Conservation (phyloP, 2,888 invertebrate species). For the Tigriopus californicus region DNA sequence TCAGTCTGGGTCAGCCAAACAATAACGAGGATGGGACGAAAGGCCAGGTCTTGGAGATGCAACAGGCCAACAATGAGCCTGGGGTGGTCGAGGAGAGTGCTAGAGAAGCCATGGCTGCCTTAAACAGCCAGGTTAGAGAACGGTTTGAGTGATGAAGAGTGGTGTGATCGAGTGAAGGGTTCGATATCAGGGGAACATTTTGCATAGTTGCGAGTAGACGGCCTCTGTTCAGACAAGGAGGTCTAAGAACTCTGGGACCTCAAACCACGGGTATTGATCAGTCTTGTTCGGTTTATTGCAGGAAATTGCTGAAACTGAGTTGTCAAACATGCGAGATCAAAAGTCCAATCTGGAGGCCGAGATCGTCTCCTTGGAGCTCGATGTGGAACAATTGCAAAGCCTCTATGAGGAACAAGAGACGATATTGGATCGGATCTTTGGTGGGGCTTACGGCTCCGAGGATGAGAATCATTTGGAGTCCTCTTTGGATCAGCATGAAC, state of each 20-base stretch:
- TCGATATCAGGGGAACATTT: no score
- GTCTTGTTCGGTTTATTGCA: constrained; percentile 14
- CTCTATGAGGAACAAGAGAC: constrained; percentile 23
- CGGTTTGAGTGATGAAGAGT: background rate
- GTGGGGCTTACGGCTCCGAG: constrained; percentile 33
- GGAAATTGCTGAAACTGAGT: constrained; percentile 22
- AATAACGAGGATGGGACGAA: background rate
- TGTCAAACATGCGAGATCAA: constrained; percentile 20
- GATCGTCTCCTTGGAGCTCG: constrained; percentile 19
- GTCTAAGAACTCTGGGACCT: background rate
- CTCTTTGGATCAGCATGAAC: constrained; percentile 30
- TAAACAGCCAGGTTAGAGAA: constrained; percentile 3
- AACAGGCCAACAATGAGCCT: background rate
- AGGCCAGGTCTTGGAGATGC: background rate
- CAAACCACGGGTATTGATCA: background rate
- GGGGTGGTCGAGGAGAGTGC: background rate
- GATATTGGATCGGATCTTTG: constrained; percentile 27
- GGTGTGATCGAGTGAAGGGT: background rate
- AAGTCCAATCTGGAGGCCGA: constrained; percentile 20
- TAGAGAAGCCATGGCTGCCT: background rate
- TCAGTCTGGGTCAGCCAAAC: no score
- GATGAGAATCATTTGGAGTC: constrained; percentile 33
- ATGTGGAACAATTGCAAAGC: constrained; percentile 27
- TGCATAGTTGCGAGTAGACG: background rate
- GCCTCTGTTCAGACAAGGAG: background rate